Conservation (phyloP, 2,888 invertebrate genomes). For the Bombylius discolor region DNA sequence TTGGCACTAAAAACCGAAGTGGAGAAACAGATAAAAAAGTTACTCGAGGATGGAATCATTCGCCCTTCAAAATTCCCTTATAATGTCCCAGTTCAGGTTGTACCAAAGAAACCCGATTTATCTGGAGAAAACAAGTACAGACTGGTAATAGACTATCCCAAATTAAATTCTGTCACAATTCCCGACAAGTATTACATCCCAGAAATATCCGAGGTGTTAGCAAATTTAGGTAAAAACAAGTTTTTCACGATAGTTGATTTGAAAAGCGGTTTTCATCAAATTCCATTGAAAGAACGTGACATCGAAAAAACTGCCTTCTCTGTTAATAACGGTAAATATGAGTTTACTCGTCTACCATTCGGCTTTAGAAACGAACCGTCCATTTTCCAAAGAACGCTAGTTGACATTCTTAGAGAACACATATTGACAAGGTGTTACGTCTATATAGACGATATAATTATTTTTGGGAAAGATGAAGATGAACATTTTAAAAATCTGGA, state of each 20-base stretch:
- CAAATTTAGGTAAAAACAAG: constrained; percentile 5
- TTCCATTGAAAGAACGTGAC: constrained; percentile 5
- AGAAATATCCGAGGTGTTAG: constrained; percentile 6
- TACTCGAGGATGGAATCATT: constrained; percentile 3
- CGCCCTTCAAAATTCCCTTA: constrained; percentile 12
- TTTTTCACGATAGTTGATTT: background rate
- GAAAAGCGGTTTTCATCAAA: background rate
- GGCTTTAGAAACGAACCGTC: constrained; percentile 8
- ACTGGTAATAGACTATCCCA: constrained; percentile 6
- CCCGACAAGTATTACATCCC: constrained; percentile 3
- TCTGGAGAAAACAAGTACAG: background rate
- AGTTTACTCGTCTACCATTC: constrained; percentile 8
- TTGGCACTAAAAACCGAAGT: background rate
- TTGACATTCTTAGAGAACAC: constrained; percentile 6
- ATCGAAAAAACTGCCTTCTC: constrained; percentile 6
- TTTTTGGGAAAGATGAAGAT: constrained; percentile 5
- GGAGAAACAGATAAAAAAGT: background rate
- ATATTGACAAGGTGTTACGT: constrained; percentile 8
- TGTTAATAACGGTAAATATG: constrained; percentile 6
- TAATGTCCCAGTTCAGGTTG: constrained; percentile 11
- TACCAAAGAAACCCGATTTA: background rate
- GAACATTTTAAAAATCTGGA: constrained; percentile 7
- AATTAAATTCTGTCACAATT: background rate
- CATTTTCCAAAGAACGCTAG: constrained; percentile 7
- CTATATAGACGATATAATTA: constrained; percentile 9